Evolutionary conservation across 2,113 vertebrate genomes (phyloP).

Genomic region (pig (Sus scrofa)): T2T-Sscrofa CM000818.6:38386501-38387000

Average conservation of each 20-base stretch:
- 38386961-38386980: neutral
- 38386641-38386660: neutral
- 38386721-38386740: neutral
- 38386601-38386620: fast-evolving
- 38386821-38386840: neutral
- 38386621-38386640: fast-evolving
- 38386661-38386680: neutral
- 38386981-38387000: neutral
- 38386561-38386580: fast-evolving
- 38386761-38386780: neutral
- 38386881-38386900: neutral
- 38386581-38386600: neutral
- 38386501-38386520: neutral
- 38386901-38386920: neutral
- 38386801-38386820: neutral
- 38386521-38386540: neutral
- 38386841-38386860: neutral
- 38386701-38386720: neutral
- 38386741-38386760: neutral
- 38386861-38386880: neutral
- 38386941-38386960: neutral
- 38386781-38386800: neutral
- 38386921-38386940: neutral
- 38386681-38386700: neutral
- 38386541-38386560: neutral